Conservation (phyloP, 2,797 vertebrate species). For the Psittacula derbiana region DNA sequence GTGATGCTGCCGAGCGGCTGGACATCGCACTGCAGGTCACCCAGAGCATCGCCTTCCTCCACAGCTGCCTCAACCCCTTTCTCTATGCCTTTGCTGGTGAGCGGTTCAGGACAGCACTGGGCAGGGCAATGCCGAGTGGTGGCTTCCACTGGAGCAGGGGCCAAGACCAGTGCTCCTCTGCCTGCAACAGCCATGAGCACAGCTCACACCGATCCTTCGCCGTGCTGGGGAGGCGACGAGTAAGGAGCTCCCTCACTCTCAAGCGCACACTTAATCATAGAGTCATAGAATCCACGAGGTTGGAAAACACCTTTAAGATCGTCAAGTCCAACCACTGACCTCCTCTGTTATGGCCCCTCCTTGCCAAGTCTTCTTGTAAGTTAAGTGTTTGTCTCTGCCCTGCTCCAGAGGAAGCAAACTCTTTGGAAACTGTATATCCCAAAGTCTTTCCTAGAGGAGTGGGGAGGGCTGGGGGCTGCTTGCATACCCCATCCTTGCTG, state of each 20-base stretch:
- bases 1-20: constrained; percentile 49
- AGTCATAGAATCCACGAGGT: neutral
- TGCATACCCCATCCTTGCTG: rapidly evolving
- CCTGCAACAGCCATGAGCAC: neutral
- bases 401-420: neutral
- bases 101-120: constrained; percentile 83
- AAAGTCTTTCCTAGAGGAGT: neutral
- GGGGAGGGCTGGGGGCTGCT: neutral
- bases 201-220: constrained; percentile 79
- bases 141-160: neutral
- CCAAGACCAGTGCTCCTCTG: neutral
- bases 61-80: constrained; percentile 90
- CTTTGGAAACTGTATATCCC: neutral
- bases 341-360: neutral
- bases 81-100: constrained; percentile 89
- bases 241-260: constrained; percentile 80
- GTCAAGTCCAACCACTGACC: neutral
- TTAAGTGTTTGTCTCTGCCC: neutral
- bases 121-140: constrained; percentile 70
- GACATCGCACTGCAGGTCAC: constrained; percentile 83
- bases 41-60: constrained; percentile 85
- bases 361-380: neutral
- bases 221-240: constrained; percentile 77
- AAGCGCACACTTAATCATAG: neutral
- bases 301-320: neutral